Evolutionary conservation across 1,140 invertebrate genomes (phyloP).

Genomic region (Orussus abietinus): DNA sequence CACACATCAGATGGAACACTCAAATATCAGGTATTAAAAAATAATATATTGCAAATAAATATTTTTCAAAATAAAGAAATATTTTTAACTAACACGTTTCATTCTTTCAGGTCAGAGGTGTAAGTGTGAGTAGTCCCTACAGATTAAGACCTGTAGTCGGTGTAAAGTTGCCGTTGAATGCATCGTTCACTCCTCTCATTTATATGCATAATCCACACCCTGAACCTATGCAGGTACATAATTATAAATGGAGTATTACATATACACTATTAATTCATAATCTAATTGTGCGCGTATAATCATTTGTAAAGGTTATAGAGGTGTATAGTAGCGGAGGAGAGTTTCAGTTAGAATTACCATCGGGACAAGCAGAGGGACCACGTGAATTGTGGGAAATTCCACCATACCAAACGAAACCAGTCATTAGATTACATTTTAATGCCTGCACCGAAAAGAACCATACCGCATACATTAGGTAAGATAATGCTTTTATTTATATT

Average conservation of each 20-base stretch:
- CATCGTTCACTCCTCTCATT: slow-evolving; percentile 84
- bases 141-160: slow-evolving; percentile 83
- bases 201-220: slow-evolving; percentile 92
- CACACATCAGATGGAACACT: slow-evolving; percentile 88
- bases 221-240: slow-evolving; percentile 73
- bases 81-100: slow-evolving; percentile 5
- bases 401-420: slow-evolving; percentile 81
- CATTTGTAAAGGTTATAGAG: slow-evolving; percentile 68
- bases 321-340: slow-evolving; percentile 89
- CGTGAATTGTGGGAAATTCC: slow-evolving; percentile 85
- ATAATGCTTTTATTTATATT: slow-evolving; percentile 3
- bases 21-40: slow-evolving; percentile 73
- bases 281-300: not conserved
- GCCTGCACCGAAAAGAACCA: slow-evolving; percentile 72
- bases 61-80: no score
- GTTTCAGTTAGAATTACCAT: slow-evolving; percentile 85
- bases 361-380: slow-evolving; percentile 71
- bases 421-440: slow-evolving; percentile 83
- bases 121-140: slow-evolving; percentile 83
- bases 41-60: slow-evolving; percentile 5
- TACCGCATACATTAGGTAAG: slow-evolving; percentile 73
- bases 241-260: slow-evolving; percentile 24
- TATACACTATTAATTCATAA: slow-evolving; percentile 14
- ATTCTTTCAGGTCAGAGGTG: slow-evolving; percentile 68
- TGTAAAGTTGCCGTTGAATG: slow-evolving; percentile 87